A percentile compares a stretch with the other conserved stretches of the same genome.
These are phyloP conservation scores for Gopherus flavomarginatus DNA, from an alignment of 2,113 vertebrate genomes.

Conservation along the genomic window DNA sequence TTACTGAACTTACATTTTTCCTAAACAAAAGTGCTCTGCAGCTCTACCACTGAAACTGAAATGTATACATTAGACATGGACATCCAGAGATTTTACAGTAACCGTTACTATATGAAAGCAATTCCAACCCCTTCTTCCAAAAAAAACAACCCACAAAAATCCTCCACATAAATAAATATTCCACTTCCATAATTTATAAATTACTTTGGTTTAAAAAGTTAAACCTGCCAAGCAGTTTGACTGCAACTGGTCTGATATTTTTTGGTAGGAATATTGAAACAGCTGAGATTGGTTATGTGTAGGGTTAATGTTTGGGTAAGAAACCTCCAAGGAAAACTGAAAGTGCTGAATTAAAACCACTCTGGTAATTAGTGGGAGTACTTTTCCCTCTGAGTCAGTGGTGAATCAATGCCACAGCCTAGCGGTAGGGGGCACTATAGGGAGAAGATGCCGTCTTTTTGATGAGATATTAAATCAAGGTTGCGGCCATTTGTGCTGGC, in stretches of 20 bases:
- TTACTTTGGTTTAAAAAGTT: conserved; percentile 61
- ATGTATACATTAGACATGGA: background rate
- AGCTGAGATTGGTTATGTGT: conserved; percentile 71
- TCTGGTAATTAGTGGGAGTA: conserved; percentile 65
- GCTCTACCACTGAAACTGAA: background rate
- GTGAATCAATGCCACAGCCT: conserved; percentile 37
- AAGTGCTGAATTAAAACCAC: conserved; percentile 71
- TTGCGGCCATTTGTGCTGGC: background rate
- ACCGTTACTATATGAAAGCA: conserved; percentile 26
- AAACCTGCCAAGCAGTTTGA: conserved; percentile 59
- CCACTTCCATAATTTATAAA: conserved; percentile 68
- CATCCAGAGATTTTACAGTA: conserved; percentile 30
- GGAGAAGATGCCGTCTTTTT: conserved; percentile 7
- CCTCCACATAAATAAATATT: conserved; percentile 66
- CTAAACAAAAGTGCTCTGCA: conserved; percentile 15
- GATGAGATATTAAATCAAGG: background rate
- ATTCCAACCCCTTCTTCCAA: conserved; percentile 31
- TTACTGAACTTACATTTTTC: background rate
- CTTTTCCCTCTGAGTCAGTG: conserved; percentile 58
- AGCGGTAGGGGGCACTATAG: background rate
- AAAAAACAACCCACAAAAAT: conserved; percentile 29
- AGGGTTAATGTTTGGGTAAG: conserved; percentile 68
- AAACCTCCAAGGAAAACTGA: conserved; percentile 71
- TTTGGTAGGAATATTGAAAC: conserved; percentile 67
- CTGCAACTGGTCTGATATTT: conserved; percentile 43